These are phyloP conservation scores for Drosophila maculinotata DNA, from an alignment of 2,888 invertebrate genomes.

Conservation along the genomic window DNA sequence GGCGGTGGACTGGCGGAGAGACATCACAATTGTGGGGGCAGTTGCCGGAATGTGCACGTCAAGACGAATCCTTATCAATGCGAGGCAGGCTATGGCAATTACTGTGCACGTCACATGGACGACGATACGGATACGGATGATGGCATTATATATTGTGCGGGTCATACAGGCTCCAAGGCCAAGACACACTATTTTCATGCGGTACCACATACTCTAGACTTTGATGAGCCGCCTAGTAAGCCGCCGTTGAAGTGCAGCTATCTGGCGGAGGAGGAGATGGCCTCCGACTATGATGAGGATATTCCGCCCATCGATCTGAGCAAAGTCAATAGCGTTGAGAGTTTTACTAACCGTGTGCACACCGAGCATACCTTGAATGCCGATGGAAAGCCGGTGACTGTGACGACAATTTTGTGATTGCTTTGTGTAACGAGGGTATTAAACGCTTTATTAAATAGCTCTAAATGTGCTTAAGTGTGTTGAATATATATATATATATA, in stretches of 20 bases:
- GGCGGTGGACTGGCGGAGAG: constrained; percentile 82
- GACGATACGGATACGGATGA: constrained; percentile 83
- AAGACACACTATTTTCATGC: constrained; percentile 72
- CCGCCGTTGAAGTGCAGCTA: constrained; percentile 57
- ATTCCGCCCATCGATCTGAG: constrained; percentile 81
- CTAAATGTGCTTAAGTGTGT: constrained; percentile 7
- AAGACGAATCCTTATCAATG: constrained; percentile 84
- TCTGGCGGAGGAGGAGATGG: constrained; percentile 73
- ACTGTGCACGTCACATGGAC: constrained; percentile 57
- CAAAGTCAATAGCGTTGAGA: constrained; percentile 76
- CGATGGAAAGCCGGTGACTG: constrained; percentile 82
- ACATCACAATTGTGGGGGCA: constrained; percentile 82
- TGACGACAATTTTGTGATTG: constrained; percentile 85
- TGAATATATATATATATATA: background rate
- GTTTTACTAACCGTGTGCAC: constrained; percentile 78
- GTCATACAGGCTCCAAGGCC: constrained; percentile 61
- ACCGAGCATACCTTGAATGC: constrained; percentile 82
- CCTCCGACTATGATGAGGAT: constrained; percentile 80
- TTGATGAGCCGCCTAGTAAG: constrained; percentile 50
- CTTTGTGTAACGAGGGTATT: constrained; percentile 18
- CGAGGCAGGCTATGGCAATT: constrained; percentile 82
- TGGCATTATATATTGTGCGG: constrained; percentile 81
- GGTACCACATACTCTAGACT: constrained; percentile 47
- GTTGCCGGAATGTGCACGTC: constrained; percentile 81
- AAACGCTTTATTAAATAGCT: constrained; percentile 9